Evolutionary conservation across 64 coral and sea anemone species (phyloP).

Genomic region (Montipora cactus): DNA sequence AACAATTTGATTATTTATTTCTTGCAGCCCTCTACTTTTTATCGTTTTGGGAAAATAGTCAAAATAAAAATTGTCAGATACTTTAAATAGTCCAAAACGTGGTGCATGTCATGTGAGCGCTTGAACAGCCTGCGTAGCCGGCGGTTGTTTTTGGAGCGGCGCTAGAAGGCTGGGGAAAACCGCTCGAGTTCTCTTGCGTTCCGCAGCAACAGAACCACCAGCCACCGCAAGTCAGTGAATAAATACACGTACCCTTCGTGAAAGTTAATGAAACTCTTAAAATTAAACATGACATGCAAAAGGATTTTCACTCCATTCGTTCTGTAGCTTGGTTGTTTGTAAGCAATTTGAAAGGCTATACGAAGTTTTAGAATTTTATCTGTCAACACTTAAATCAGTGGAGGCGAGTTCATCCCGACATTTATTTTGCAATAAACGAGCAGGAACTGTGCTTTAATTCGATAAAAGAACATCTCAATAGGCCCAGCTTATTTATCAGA

Average conservation of each 20-base stretch:
- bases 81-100: too few species aligned
- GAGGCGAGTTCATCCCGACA: background rate
- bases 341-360: slow-evolving; percentile 15
- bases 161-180: too few species aligned
- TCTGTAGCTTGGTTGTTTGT: background rate
- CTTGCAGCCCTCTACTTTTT: too few species aligned
- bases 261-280: background rate
- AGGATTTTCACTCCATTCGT: background rate
- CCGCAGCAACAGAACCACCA: too few species aligned
- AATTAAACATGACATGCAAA: background rate
- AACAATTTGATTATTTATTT: background rate
- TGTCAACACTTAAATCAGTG: background rate
- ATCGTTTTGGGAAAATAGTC: too few species aligned
- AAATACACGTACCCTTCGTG: too few species aligned
- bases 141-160: too few species aligned
- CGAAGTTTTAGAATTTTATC: background rate
- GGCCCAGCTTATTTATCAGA: background rate
- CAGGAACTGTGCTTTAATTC: background rate
- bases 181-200: too few species aligned
- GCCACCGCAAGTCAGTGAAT: too few species aligned
- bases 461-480: slow-evolving; percentile 4
- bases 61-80: too few species aligned
- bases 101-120: too few species aligned
- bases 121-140: too few species aligned
- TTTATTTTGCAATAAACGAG: background rate